Conservation (phyloP, 2,797 vertebrate species). For the Amblyopsis hoosieri region DNA sequence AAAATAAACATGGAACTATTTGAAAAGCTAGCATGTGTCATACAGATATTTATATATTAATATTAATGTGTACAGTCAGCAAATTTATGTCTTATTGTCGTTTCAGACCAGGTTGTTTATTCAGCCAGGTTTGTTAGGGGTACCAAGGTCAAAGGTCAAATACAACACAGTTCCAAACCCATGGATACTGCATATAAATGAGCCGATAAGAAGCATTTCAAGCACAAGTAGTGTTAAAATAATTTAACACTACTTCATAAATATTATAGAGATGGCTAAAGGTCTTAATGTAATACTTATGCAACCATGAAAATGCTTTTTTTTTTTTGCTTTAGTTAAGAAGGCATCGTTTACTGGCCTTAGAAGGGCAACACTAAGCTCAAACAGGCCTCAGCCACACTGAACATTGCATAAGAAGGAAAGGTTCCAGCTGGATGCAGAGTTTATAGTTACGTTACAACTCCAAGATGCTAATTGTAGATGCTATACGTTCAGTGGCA, state of each 20-base stretch:
- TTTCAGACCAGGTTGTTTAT: constrained; percentile 39
- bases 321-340: constrained; percentile 14
- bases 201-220: constrained; percentile 50
- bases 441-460: constrained; percentile 36
- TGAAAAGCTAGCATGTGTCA: constrained; percentile 74
- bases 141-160: constrained; percentile 38
- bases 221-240: constrained; percentile 25
- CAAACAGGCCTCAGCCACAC: constrained; percentile 33
- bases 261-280: constrained; percentile 53
- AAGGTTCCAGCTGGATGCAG: constrained; percentile 18
- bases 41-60: constrained; percentile 76
- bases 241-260: constrained; percentile 55
- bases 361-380: constrained; percentile 33
- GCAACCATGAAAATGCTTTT: constrained; percentile 33
- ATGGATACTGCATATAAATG: constrained; percentile 70
- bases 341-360: constrained; percentile 24
- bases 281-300: constrained; percentile 24
- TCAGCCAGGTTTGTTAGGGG: constrained; percentile 13
- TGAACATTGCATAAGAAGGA: constrained; percentile 60
- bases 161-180: constrained; percentile 52
- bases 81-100: constrained; percentile 43
- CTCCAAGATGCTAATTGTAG: constrained; percentile 10
- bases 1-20: constrained; percentile 77
- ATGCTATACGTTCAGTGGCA: constrained; percentile 13
- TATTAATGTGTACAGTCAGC: constrained; percentile 72